Evolutionary conservation across 2,113 vertebrate species (phyloP), one percentile per base, ranked within the genome.

Genomic region (Varanus komodoensis): DNA sequence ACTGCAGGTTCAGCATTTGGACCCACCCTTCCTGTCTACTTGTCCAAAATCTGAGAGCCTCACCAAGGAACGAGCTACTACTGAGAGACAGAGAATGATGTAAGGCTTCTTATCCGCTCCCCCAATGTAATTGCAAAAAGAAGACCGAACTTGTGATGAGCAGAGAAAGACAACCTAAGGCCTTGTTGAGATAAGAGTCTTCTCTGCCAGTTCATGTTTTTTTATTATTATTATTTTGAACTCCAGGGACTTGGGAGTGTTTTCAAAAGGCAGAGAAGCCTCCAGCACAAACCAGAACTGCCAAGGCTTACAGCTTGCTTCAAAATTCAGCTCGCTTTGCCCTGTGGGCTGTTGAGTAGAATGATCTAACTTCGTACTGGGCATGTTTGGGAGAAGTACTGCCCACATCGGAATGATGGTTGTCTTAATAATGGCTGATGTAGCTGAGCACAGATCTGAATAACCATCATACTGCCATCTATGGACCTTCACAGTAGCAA

Each of bases 21-120:
- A 94, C 91, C 92, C 93, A 85, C 92, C 90, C 89, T 94, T 89
- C 89, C 93, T 89, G 57, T 14, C 15, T 94, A 89, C 89, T 93
- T 89, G 57, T 14, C 15, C 11, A 64, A 64, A 92, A 96, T 94
- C 92, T 94, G 92, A 95, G 95, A 95, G 96, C 92, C 67, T 91
- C 96, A 96, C 95, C 93, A 90, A 95, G 93, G 94, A 92, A 85
- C 61, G 93, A 90, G 93, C 87, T 97, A 90, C 90, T 94, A 92
- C 95, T 92, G 93, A 91, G 89, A 94, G 94, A 90, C 91, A 52
- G 69, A 68, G 15, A 83, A 25, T 38, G 32, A 71, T 19, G 44
- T 7, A 1, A 23, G 27, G 29, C 68, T 69, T 71, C 23, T n/a
- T 3, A 23, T 23, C 6, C 32, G 44, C 25, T 84, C 21, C 69